Evolutionary conservation across 1,140 invertebrate genomes (phyloP).

Genomic region (Procambarus virginalis): DNA sequence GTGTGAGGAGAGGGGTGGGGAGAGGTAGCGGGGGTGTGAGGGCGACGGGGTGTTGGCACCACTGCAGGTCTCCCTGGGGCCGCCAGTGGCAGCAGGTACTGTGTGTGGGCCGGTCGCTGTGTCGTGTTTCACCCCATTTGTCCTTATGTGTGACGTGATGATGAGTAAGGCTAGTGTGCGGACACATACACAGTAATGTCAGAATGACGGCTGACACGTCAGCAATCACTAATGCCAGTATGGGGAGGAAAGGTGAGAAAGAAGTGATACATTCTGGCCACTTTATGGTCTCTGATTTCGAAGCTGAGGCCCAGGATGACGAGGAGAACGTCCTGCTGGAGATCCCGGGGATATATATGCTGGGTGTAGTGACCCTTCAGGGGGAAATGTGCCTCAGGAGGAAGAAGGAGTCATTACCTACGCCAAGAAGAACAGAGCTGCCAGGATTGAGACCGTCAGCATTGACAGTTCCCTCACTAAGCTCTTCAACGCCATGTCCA

Average conservation of each 20-base stretch:
- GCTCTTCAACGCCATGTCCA: slow-evolving; percentile 96
- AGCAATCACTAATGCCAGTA: slow-evolving; percentile 23
- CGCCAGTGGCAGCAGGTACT: background rate
- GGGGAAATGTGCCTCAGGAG: slow-evolving; percentile 38
- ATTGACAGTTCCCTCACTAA: slow-evolving; percentile 96
- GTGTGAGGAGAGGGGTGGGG: background rate
- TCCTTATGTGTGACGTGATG: background rate
- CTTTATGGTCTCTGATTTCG: slow-evolving; percentile 98
- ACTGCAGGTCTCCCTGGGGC: background rate
- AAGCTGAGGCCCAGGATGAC: slow-evolving; percentile 92
- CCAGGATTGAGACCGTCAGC: slow-evolving; percentile 79
- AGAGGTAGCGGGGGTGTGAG: background rate
- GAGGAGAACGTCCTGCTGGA: slow-evolving; percentile 86
- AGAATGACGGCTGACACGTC: slow-evolving; percentile 39
- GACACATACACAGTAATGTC: background rate
- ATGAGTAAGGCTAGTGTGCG: background rate
- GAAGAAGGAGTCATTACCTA: slow-evolving; percentile 70
- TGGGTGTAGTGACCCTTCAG: slow-evolving; percentile 62
- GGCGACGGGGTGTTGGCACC: background rate
- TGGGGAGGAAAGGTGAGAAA: slow-evolving; percentile 71
- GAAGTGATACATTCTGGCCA: slow-evolving; percentile 97
- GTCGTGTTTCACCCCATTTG: no score
- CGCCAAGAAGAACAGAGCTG: slow-evolving; percentile 49
- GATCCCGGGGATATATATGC: slow-evolving; percentile 80
- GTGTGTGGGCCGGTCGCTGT: background rate